A percentile compares a stretch with the other conserved stretches of the same genome.
phyloP scores from a whole-genome alignment of 2,797 vertebrate species.

The Gymnopithys bicolor region DNA sequence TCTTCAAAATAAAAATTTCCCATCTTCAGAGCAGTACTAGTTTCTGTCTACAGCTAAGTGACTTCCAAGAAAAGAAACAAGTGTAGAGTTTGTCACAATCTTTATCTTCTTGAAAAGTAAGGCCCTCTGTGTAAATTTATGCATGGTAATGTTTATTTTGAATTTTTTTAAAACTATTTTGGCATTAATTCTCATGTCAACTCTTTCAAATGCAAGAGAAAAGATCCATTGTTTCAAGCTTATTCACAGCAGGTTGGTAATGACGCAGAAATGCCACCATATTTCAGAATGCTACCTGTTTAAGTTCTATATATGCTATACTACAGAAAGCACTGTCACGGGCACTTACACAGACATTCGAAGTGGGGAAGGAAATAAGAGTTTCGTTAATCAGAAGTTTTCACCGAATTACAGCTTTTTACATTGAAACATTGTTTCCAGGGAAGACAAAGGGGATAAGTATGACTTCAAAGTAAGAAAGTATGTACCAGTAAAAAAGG shows the following conservation, averaged over 20 bases:
- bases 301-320: neutral
- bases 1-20: neutral
- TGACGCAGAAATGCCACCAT: constrained; percentile 61
- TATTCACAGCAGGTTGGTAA: neutral
- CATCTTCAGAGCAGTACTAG: neutral
- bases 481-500: neutral
- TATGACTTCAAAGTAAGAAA: constrained; percentile 8
- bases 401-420: neutral
- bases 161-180: neutral
- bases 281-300: neutral
- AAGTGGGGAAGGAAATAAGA: neutral
- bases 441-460: neutral
- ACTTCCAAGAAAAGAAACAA: neutral
- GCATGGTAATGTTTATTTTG: neutral
- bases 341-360: neutral
- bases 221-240: neutral
- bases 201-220: neutral
- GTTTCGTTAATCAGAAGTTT: neutral
- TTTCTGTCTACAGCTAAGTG: neutral
- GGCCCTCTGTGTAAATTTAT: neutral
- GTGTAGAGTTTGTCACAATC: neutral
- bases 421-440: neutral
- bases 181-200: neutral
- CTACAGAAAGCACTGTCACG: neutral
- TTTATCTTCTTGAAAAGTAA: neutral